phyloP scores from a whole-genome alignment of 2,113 vertebrate species.

The human region GRCh38 chr4:129582001-129582500 shows the following conservation, averaged over 20 bases:
- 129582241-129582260: neutral
- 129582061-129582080: neutral
- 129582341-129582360: neutral
- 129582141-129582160: neutral
- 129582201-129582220: neutral
- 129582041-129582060: neutral
- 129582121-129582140: neutral
- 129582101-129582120: neutral
- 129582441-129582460: neutral
- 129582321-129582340: neutral
- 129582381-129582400: neutral
- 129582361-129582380: neutral
- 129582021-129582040: neutral
- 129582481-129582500: neutral
- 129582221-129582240: neutral
- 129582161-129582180: neutral
- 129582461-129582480: neutral
- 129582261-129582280: neutral
- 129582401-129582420: neutral
- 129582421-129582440: neutral
- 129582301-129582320: neutral
- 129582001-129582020: neutral
- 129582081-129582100: neutral
- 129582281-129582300: neutral
- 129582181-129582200: neutral